A percentile compares a stretch with the other conserved stretches of the same genome.
Conservation (phyloP, 2,888 invertebrate species). For the Epirrhoe alternata region DNA sequence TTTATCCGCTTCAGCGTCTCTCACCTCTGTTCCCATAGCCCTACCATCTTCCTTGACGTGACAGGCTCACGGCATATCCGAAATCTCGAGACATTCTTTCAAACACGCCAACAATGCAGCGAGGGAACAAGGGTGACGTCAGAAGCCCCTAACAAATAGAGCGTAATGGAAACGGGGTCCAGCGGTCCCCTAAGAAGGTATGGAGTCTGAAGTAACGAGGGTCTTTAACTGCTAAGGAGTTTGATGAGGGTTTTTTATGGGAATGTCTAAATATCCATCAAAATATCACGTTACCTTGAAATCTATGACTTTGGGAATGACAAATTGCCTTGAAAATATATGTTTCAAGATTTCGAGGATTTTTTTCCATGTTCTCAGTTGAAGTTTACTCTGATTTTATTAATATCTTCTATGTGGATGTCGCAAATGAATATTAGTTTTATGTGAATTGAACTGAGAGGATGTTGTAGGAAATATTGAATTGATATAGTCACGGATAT, state of each 20-base stretch:
- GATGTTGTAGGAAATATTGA: no score
- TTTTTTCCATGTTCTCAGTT: no score
- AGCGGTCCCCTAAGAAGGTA: constrained; percentile 24
- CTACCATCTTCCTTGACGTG: constrained; percentile 57
- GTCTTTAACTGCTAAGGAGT: constrained; percentile 24
- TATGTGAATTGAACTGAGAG: no score
- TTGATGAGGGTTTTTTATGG: constrained; percentile 32
- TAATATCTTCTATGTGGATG: no score
- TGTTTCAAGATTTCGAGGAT: no score
- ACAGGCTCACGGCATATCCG: constrained; percentile 76
- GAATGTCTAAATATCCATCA: constrained; percentile 31
- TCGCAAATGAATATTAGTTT: no score
- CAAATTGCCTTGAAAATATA: no score
- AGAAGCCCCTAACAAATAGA: constrained; percentile 44
- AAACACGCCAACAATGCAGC: constrained; percentile 72
- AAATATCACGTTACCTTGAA: constrained; percentile 24
- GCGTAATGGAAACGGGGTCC: constrained; percentile 45
- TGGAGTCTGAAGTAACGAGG: constrained; percentile 29
- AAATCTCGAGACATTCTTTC: constrained; percentile 81
- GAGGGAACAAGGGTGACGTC: constrained; percentile 64
- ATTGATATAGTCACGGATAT: no score
- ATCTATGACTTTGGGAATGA: neutral
- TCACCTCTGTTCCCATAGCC: constrained; percentile 51
- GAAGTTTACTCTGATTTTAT: no score
- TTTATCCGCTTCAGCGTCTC: constrained; percentile 9